Evolutionary conservation across 2,888 invertebrate genomes (phyloP).

Genomic region (Conchocele bisecta): DNA sequence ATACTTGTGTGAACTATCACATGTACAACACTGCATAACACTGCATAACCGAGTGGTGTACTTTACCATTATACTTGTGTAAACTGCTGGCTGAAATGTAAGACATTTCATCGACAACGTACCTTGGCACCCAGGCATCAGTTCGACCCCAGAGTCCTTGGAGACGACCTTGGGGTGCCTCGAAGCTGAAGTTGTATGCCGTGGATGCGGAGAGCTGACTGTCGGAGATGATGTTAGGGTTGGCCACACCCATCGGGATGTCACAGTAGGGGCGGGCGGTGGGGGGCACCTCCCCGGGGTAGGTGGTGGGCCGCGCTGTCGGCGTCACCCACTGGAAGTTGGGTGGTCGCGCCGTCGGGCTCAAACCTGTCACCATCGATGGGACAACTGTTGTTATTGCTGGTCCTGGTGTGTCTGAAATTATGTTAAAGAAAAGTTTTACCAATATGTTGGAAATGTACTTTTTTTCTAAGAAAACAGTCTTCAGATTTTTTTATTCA

Average conservation of each 20-base stretch:
- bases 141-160: constrained; percentile 60
- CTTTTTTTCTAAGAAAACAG: too few relatives aligned
- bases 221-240: constrained; percentile 59
- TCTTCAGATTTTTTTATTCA: too few relatives aligned
- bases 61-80: too few relatives aligned
- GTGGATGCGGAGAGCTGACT: constrained; percentile 71
- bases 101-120: too few relatives aligned
- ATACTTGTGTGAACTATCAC: too few relatives aligned
- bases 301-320: constrained; percentile 35
- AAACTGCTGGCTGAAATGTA: too few relatives aligned
- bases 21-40: too few relatives aligned
- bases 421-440: not conserved
- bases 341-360: constrained; percentile 53
- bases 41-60: too few relatives aligned
- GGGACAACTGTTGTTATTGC: constrained; percentile 25
- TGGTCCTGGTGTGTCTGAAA: constrained; percentile 12
- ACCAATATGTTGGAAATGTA: not conserved
- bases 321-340: constrained; percentile 43
- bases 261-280: constrained; percentile 61
- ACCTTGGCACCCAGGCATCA: constrained; percentile 74
- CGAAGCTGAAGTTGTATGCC: constrained; percentile 59
- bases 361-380: constrained; percentile 21
- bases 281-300: constrained; percentile 43
- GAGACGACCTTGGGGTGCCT: constrained; percentile 66
- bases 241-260: constrained; percentile 70